Conservation (phyloP, 2,888 invertebrate genomes). For the Anoplius nigerrimus region DNA sequence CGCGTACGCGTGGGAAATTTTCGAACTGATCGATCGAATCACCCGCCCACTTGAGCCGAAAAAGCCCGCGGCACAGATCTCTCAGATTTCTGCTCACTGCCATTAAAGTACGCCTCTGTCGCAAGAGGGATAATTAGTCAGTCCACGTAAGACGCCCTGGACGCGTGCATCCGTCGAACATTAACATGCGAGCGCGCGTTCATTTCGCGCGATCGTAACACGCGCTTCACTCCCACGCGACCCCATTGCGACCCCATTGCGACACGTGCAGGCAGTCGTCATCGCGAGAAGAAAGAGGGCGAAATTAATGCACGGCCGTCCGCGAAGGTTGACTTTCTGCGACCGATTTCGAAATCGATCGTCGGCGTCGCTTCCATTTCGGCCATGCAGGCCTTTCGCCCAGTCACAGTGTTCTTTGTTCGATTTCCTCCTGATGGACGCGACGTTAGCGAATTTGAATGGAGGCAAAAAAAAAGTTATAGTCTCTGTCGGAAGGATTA, state of each 20-base stretch:
- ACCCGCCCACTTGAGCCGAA: conserved; percentile 13
- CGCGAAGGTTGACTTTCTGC: conserved; percentile 10
- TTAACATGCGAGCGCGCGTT: too few relatives aligned
- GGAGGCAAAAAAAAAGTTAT: too few relatives aligned
- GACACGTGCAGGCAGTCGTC: neutral
- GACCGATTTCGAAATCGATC: conserved; percentile 3
- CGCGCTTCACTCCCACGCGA: neutral
- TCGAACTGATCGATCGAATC: too few relatives aligned
- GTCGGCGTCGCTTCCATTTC: neutral
- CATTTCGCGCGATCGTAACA: too few relatives aligned
- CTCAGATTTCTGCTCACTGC: conserved; percentile 11
- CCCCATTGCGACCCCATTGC: neutral
- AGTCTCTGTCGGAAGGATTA: too few relatives aligned
- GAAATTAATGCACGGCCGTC: conserved; percentile 3
- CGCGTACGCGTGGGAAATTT: too few relatives aligned
- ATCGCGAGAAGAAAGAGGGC: conserved; percentile 5
- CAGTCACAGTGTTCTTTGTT: too few relatives aligned
- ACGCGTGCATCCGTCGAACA: too few relatives aligned
- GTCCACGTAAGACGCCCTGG: conserved; percentile 4
- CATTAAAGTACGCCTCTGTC: conserved; percentile 19
- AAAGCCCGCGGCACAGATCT: conserved; percentile 17
- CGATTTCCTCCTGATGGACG: too few relatives aligned
- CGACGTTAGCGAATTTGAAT: too few relatives aligned
- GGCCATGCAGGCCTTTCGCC: neutral
- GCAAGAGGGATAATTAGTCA: conserved; percentile 15